phyloP scores from a whole-genome alignment of 2,113 vertebrate genomes.

The Pristiophorus japonicus region DNA sequence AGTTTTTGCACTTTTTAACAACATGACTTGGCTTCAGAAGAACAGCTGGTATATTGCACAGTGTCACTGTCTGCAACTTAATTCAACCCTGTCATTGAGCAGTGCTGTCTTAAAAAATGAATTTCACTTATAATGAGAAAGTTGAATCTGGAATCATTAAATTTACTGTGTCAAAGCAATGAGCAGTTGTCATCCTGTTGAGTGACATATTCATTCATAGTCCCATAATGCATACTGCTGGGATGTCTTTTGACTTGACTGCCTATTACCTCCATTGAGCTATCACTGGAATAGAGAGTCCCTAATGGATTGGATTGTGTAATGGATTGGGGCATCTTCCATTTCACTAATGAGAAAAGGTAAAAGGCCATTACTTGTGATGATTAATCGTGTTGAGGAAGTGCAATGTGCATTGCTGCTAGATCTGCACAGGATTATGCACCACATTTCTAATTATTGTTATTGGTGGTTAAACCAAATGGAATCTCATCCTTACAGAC shows the following conservation, averaged over 20 bases:
- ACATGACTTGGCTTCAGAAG: neutral
- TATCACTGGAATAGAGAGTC: conserved; percentile 62
- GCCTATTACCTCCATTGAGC: conserved; percentile 56
- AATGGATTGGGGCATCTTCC: conserved; percentile 52
- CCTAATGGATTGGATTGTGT: conserved; percentile 63
- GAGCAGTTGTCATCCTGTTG: neutral
- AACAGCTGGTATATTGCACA: neutral
- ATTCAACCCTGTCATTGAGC: neutral
- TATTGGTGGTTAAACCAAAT: conserved; percentile 42
- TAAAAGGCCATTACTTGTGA: conserved; percentile 68
- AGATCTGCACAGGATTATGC: conserved; percentile 46
- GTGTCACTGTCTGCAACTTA: neutral
- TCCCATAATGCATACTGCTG: conserved; percentile 52
- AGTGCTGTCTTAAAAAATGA: neutral
- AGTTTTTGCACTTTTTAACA: neutral
- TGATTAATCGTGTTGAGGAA: conserved; percentile 63
- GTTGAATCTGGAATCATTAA: neutral
- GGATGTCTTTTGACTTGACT: conserved; percentile 50
- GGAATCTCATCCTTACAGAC: conserved; percentile 40
- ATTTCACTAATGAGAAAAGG: conserved; percentile 75
- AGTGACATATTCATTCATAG: conserved; percentile 41
- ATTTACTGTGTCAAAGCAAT: neutral
- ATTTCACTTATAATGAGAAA: neutral
- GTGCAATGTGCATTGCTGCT: conserved; percentile 48
- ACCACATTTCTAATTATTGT: conserved; percentile 45